Evolutionary conservation across 1,140 invertebrate genomes (phyloP).

Genomic region (Drosophila bifasciata): DNA sequence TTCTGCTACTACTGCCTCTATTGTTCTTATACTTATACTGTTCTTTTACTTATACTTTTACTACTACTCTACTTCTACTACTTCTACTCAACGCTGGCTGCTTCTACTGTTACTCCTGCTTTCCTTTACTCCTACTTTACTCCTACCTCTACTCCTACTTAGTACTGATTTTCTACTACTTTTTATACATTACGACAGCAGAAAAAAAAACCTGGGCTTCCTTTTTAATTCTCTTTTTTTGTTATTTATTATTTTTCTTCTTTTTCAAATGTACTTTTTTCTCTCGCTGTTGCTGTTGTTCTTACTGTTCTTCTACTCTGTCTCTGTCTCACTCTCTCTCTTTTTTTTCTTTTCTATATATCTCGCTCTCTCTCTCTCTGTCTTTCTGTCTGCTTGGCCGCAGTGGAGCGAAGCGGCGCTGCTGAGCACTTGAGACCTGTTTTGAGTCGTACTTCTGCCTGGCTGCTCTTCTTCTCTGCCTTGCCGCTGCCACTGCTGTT

Average conservation of each 20-base stretch:
- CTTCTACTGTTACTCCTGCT: no score
- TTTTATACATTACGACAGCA: slow-evolving; percentile 29
- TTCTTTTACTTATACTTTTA: no score
- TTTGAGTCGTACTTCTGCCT: slow-evolving; percentile 27
- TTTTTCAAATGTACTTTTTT: slow-evolving; percentile 68
- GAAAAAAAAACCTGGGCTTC: slow-evolving; percentile 50
- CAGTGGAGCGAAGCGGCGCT: slow-evolving; percentile 52
- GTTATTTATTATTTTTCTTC: no score
- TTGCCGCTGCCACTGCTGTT: slow-evolving; percentile 7
- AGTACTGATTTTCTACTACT: no score
- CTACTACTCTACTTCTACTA: no score
- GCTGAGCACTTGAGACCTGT: slow-evolving; percentile 72
- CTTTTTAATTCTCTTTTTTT: slow-evolving; percentile 41
- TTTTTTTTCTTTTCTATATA: neutral
- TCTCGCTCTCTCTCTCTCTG: slow-evolving; percentile 14
- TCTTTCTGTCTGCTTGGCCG: slow-evolving; percentile 46
- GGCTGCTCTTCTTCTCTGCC: slow-evolving; percentile 14
- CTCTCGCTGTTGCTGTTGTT: slow-evolving; percentile 7
- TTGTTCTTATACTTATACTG: no score
- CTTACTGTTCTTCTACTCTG: slow-evolving; percentile 5
- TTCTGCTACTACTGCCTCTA: no score
- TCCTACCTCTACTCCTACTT: no score
- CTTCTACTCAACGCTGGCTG: no score
- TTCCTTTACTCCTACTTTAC: no score
- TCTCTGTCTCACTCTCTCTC: neutral